These are phyloP conservation scores for Ptiloglossa arizonensis DNA, from an alignment of 1,140 invertebrate genomes.

Conservation along the genomic window DNA sequence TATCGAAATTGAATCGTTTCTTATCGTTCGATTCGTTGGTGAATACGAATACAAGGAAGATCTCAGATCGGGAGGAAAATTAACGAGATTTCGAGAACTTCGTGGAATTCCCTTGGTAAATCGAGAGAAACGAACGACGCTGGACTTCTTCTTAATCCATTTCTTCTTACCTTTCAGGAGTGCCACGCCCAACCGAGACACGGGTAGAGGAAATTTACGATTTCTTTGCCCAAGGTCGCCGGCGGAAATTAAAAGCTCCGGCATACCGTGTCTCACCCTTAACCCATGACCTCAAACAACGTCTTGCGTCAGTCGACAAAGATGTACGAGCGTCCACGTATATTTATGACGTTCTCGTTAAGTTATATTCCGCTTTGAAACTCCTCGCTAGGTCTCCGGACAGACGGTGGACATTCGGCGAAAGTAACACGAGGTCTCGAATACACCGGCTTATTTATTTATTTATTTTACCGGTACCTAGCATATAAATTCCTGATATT, in stretches of 20 bases:
- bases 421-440: not conserved
- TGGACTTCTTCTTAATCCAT: constrained; percentile 8
- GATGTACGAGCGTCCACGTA: constrained; percentile 30
- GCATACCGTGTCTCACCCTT: constrained; percentile 36
- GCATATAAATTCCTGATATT: not conserved
- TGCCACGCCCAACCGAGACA: constrained; percentile 48
- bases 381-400: not conserved
- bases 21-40: not conserved
- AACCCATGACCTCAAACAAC: constrained; percentile 30
- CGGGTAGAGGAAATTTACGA: constrained; percentile 60
- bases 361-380: not conserved
- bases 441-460: not conserved
- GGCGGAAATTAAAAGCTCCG: constrained; percentile 56
- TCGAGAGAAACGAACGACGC: not conserved
- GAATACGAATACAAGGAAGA: not conserved
- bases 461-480: not conserved
- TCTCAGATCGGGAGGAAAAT: not conserved
- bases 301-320: constrained; percentile 33
- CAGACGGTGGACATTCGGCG: not conserved
- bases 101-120: not conserved
- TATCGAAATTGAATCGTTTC: no score
- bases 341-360: constrained; percentile 54
- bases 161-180: constrained; percentile 14
- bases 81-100: not conserved
- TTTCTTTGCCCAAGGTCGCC: constrained; percentile 57